Evolutionary conservation across 2,113 vertebrate species (phyloP).

Genomic region (Tachycineta bicolor): DNA sequence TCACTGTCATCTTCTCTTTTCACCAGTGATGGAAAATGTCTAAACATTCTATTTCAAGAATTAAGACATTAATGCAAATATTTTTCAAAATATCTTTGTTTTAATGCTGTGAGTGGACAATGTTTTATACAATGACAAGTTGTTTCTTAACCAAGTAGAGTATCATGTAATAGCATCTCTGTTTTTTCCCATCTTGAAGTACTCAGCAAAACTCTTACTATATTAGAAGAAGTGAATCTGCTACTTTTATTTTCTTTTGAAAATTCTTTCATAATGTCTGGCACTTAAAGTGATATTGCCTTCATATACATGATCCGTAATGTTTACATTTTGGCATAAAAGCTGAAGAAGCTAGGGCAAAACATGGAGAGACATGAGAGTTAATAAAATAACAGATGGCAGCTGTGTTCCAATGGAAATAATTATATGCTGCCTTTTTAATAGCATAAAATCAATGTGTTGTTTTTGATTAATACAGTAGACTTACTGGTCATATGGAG

Average conservation of each 20-base stretch:
- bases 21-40: neutral
- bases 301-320: neutral
- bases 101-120: neutral
- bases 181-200: neutral
- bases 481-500: neutral
- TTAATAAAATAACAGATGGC: neutral
- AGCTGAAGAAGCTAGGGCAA: neutral
- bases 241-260: neutral
- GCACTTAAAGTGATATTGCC: conserved; percentile 17
- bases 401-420: neutral
- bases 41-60: neutral
- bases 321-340: conserved; percentile 4
- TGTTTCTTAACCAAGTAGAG: conserved; percentile 26
- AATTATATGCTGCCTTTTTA: neutral
- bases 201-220: neutral
- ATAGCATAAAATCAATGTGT: neutral
- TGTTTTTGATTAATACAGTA: neutral
- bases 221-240: conserved; percentile 34
- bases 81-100: neutral
- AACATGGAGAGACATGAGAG: neutral
- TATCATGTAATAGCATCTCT: neutral
- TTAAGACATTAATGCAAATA: neutral
- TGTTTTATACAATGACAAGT: neutral
- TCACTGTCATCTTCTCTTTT: neutral
- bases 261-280: neutral